These are phyloP conservation scores for Petrophora chlorosata DNA, from an alignment of 2,888 invertebrate genomes.

Conservation along the genomic window DNA sequence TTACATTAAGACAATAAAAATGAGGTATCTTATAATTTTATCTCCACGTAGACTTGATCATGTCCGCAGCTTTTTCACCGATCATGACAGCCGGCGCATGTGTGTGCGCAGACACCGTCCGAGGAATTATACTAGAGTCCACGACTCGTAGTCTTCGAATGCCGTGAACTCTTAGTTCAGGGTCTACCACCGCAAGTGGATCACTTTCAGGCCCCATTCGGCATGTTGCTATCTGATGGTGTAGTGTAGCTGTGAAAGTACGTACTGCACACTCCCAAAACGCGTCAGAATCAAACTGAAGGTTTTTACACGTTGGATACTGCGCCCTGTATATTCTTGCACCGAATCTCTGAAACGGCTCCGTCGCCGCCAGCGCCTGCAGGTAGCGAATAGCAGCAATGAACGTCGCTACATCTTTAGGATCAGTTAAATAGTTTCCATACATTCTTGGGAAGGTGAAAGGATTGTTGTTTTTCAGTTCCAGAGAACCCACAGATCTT, in stretches of 20 bases:
- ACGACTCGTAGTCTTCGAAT: constrained; percentile 75
- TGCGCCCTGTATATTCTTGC: constrained; percentile 78
- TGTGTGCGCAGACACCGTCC: constrained; percentile 80
- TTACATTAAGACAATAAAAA: neutral
- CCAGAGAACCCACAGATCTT: constrained; percentile 86
- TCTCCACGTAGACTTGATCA: constrained; percentile 77
- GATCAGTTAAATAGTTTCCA: constrained; percentile 87
- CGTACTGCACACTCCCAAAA: constrained; percentile 87
- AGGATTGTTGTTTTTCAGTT: constrained; percentile 86
- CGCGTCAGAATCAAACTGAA: constrained; percentile 78
- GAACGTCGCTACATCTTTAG: constrained; percentile 84
- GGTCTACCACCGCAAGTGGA: constrained; percentile 86
- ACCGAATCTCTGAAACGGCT: constrained; percentile 79
- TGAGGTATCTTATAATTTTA: constrained; percentile 9
- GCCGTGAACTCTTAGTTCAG: constrained; percentile 78
- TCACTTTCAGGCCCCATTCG: constrained; percentile 86
- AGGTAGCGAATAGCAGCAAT: constrained; percentile 84
- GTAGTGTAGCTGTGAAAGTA: constrained; percentile 84
- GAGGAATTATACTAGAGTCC: constrained; percentile 82
- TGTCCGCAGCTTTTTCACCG: constrained; percentile 82
- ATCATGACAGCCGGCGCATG: constrained; percentile 84
- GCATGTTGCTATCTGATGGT: constrained; percentile 86
- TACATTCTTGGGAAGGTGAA: constrained; percentile 86
- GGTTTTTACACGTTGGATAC: constrained; percentile 84
- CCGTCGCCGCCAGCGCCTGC: constrained; percentile 71